Evolutionary conservation across 1,140 invertebrate species (phyloP), one percentile per base, ranked within the genome.

Genomic region (Arion vulgaris): DNA sequence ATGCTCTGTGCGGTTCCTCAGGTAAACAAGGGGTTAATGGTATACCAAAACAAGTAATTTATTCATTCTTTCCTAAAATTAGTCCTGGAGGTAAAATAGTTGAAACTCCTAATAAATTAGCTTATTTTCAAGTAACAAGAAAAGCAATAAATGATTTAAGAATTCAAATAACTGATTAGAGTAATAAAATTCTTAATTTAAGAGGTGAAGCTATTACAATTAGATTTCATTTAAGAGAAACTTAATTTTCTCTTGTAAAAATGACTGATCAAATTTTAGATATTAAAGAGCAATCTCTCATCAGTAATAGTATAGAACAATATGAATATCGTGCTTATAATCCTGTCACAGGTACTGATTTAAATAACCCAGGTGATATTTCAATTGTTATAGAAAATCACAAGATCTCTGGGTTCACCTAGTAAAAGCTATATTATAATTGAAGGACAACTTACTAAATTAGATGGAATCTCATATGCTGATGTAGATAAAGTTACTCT

Each of bases 31-130:
- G n/a, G n/a, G 26, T n/a, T 74, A 39, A 74, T 74, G 38, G n/a
- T 36, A 39, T 74, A 36, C 72, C 28, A 26, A n/a, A 28, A 74
- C 32, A 74, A n/a, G 38, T 74, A 36, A 36, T 38, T n/a, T 74
- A 36, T 74, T 74, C 38, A 36, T 36, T 26, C 34, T 69, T 69
- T 36, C 45, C 45, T 11, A 49, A 49, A 49, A 49, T 49, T 49
- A 49, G 45, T 49, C 45, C 45, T 49, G 45, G 45, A 49, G 45
- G 45, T 11, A 49, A 49, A 49, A 49, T 49, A 49, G 45, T 49
- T 49, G 45, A 49, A 49, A 49, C 19, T 49, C 45, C 45, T 11
- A 49, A 49, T 49, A 49, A 49, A 49, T 49, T 49, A 49, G 45
- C 45, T 23, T 57, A 57, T 57, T 57, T 57, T 11, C 51, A 9